Percentiles rank a stretch among this genome's conserved stretches.
Conservation (phyloP, 2,113 vertebrate species). For the Muntiacus reevesi region DNA sequence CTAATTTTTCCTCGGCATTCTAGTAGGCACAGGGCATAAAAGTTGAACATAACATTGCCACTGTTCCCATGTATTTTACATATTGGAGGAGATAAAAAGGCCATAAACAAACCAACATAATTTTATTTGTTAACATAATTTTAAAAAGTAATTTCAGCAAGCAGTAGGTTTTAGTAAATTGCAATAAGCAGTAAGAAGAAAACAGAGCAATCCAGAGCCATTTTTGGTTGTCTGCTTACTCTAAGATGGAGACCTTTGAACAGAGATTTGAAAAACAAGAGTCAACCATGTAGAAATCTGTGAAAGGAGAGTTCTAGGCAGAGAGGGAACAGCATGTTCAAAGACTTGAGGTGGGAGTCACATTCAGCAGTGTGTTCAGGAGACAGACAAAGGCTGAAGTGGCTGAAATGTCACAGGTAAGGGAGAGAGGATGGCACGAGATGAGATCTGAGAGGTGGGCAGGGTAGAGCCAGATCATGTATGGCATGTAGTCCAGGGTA, state of each 20-base stretch:
- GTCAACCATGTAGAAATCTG: not conserved
- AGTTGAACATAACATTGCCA: not conserved
- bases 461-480: rapidly evolving
- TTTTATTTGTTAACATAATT: not conserved
- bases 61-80: not conserved
- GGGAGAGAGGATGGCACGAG: not conserved
- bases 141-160: not conserved
- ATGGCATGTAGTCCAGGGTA: not conserved
- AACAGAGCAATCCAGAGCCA: not conserved
- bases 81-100: not conserved
- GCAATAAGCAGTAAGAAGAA: not conserved
- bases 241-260: not conserved
- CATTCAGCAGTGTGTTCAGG: not conserved
- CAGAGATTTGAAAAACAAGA: not conserved
- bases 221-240: not conserved
- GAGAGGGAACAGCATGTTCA: not conserved
- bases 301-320: not conserved
- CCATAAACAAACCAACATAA: not conserved
- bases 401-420: not conserved
- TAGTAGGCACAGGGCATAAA: not conserved
- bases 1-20: not conserved
- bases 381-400: not conserved
- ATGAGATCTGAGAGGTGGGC: not conserved
- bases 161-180: not conserved
- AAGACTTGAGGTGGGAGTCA: not conserved